Conservation (phyloP, 1,140 invertebrate genomes). For the Araneus ventricosus region DNA sequence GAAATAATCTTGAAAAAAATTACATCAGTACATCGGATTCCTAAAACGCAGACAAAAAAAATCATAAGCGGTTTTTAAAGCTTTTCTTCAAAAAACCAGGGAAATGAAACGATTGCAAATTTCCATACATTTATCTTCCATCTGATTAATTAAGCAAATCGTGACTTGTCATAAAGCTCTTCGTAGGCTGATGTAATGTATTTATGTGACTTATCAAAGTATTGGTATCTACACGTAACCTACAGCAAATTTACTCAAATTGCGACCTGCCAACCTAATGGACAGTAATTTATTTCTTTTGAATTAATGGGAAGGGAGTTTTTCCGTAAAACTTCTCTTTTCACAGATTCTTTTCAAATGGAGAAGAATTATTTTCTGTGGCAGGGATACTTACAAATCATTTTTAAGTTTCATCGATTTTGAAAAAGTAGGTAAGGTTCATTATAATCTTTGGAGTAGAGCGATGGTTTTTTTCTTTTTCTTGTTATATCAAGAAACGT, state of each 20-base stretch:
- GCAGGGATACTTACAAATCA: not conserved
- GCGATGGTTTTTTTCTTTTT: not conserved
- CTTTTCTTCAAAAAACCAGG: too few relatives aligned
- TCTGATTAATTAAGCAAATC: conserved; percentile 27
- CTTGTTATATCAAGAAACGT: not conserved
- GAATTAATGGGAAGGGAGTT: not conserved
- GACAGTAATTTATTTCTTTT: conserved; percentile 45
- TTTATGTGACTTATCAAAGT: conserved; percentile 48
- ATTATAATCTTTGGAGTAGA: not conserved
- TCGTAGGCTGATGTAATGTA: conserved; percentile 18
- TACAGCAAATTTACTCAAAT: conserved; percentile 33
- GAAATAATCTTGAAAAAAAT: too few relatives aligned
- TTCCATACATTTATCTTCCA: not conserved
- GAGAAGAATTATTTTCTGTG: not conserved
- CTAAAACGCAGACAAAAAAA: too few relatives aligned
- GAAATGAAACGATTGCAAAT: too few relatives aligned
- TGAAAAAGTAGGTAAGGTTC: not conserved
- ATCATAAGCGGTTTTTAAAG: too few relatives aligned
- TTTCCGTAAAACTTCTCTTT: not conserved
- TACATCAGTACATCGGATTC: too few relatives aligned
- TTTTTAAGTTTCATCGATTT: not conserved
- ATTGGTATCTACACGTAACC: conserved; percentile 40
- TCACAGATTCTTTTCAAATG: conserved; percentile 33
- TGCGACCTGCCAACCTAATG: not conserved
- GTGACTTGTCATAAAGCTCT: conserved; percentile 42